These are phyloP conservation scores for Drosophila burlai DNA, from an alignment of 1,140 invertebrate species.

Conservation along the genomic window DNA sequence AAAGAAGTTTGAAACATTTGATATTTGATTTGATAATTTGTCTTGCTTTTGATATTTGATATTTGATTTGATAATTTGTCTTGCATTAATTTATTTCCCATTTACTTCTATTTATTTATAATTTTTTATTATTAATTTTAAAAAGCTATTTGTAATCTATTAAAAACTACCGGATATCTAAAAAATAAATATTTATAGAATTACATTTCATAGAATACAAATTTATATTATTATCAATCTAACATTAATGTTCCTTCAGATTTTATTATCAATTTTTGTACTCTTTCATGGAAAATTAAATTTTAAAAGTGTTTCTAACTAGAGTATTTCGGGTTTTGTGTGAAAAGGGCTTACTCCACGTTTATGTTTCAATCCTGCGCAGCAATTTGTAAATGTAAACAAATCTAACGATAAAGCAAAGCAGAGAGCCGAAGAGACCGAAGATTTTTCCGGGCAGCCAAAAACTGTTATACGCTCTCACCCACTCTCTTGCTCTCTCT, in stretches of 20 bases:
- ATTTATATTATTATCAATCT: no score
- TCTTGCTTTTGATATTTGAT: no score
- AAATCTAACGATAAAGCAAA: constrained; percentile 51
- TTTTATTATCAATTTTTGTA: neutral
- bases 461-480: constrained; percentile 68
- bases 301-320: neutral
- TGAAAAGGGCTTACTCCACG: neutral
- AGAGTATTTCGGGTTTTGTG: constrained; percentile 7
- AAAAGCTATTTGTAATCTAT: no score
- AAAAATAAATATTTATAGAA: no score
- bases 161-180: no score
- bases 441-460: constrained; percentile 7
- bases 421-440: constrained; percentile 21
- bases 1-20: no score
- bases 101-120: neutral
- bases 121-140: neutral
- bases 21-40: no score
- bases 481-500: neutral
- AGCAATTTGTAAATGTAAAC: constrained; percentile 75
- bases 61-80: no score
- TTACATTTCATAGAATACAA: no score
- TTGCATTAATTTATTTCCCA: neutral
- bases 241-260: neutral
- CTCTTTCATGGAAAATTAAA: neutral
- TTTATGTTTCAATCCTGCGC: constrained; percentile 67